A percentile compares a stretch with the other conserved stretches of the same genome.
phyloP scores from a whole-genome alignment of 2,113 vertebrate genomes.

The Apistogramma diplotaenia region DNA sequence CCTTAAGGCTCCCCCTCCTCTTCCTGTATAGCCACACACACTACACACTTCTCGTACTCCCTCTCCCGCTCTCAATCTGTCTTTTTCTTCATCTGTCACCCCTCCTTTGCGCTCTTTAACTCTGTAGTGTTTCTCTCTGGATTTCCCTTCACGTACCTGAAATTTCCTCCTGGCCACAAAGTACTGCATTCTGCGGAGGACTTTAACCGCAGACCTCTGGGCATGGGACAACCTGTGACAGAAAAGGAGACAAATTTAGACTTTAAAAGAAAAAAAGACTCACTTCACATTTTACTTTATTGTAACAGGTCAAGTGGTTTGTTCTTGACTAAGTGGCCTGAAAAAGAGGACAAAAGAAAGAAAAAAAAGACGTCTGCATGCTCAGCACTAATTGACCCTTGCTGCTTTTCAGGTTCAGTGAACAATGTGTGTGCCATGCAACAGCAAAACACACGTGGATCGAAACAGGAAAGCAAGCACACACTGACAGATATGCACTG shows the following conservation, averaged over 20 bases:
- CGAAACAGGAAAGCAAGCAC: not conserved
- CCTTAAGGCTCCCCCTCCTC: not conserved
- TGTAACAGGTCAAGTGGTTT: constrained; percentile 1
- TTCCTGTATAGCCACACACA: constrained; percentile 34
- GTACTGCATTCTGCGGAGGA: constrained; percentile 88
- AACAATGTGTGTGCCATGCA: not conserved
- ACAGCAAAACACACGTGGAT: not conserved
- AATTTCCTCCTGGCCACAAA: constrained; percentile 89
- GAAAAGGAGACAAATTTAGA: constrained; percentile 20
- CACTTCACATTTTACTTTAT: not conserved
- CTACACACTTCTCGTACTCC: constrained; percentile 5
- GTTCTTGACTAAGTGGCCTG: not conserved
- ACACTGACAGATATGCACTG: not conserved
- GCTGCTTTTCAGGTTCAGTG: not conserved
- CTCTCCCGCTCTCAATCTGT: not conserved
- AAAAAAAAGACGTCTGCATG: not conserved
- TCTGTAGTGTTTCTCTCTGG: not conserved
- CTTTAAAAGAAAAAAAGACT: not conserved
- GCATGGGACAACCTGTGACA: constrained; percentile 82
- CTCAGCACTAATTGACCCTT: not conserved
- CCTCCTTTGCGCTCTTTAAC: not conserved
- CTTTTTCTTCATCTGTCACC: constrained; percentile 20
- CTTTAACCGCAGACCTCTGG: constrained; percentile 84
- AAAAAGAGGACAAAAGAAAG: not conserved
- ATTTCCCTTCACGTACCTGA: constrained; percentile 77